A percentile compares a stretch with the other conserved stretches of the same genome.
Evolutionary conservation across 2,888 invertebrate species (phyloP).

Genomic region (Agrochola macilenta): DNA sequence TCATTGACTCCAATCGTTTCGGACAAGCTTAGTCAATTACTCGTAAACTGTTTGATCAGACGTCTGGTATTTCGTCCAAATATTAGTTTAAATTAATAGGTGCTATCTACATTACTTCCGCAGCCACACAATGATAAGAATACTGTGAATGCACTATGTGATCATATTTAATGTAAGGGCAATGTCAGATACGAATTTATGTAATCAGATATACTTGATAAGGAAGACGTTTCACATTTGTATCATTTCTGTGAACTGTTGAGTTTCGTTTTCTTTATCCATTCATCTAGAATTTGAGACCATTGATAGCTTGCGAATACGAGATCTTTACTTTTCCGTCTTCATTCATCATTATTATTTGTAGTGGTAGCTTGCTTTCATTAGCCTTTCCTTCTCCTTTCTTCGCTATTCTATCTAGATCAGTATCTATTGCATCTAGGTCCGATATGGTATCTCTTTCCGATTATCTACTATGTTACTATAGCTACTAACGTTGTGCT

Average conservation of each 20-base stretch:
- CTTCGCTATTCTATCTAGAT: neutral
- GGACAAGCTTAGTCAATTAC: slow-evolving; percentile 61
- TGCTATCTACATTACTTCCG: slow-evolving; percentile 78
- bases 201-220: slow-evolving; percentile 79
- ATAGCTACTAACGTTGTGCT: neutral
- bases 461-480: neutral
- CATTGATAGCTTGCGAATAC: slow-evolving; percentile 1
- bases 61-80: slow-evolving; percentile 56
- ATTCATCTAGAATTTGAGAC: slow-evolving; percentile 40
- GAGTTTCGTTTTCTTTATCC: slow-evolving; percentile 53
- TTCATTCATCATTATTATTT: neutral
- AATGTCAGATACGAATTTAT: slow-evolving; percentile 85
- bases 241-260: slow-evolving; percentile 34
- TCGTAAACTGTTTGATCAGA: slow-evolving; percentile 52
- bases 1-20: slow-evolving; percentile 29
- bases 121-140: slow-evolving; percentile 79
- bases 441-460: neutral
- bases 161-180: slow-evolving; percentile 80
- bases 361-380: neutral
- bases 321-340: slow-evolving; percentile 6
- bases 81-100: slow-evolving; percentile 65
- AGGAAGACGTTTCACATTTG: slow-evolving; percentile 74
- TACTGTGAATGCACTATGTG: slow-evolving; percentile 72
- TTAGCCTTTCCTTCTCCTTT: neutral
- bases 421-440: neutral